Conservation (phyloP, 2,113 vertebrate genomes). For the Galbula dea region DNA sequence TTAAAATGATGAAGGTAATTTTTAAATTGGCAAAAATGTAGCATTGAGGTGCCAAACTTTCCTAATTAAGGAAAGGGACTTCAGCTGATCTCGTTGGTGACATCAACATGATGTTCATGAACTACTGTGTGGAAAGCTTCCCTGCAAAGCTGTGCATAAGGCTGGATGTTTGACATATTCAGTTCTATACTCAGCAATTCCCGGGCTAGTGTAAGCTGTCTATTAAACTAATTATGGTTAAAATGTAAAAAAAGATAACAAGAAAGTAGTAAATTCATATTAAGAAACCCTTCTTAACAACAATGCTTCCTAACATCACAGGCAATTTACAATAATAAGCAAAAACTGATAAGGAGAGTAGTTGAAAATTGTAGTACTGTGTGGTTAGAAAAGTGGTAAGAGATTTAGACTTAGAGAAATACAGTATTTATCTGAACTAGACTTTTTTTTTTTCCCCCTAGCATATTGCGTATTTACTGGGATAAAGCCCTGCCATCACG, state of each 20-base stretch:
- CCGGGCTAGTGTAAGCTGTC: not conserved
- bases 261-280: not conserved
- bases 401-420: not conserved
- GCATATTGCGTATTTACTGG: not conserved
- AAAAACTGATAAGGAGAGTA: not conserved
- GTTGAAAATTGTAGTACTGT: not conserved
- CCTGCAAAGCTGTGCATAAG: not conserved
- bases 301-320: not conserved
- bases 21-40: not conserved
- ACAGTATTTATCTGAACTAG: not conserved
- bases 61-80: not conserved
- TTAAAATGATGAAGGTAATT: not conserved
- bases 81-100: not conserved
- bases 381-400: not conserved
- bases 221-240: not conserved
- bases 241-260: not conserved
- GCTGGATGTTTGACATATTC: not conserved
- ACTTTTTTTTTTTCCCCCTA: not conserved
- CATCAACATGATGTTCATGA: not conserved
- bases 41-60: not conserved
- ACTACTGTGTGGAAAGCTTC: not conserved
- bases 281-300: not conserved
- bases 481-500: not conserved
- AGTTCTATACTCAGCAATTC: not conserved
- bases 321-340: not conserved